Conservation (phyloP, 2,888 invertebrate species). For the Leptinotarsa juncta region DNA sequence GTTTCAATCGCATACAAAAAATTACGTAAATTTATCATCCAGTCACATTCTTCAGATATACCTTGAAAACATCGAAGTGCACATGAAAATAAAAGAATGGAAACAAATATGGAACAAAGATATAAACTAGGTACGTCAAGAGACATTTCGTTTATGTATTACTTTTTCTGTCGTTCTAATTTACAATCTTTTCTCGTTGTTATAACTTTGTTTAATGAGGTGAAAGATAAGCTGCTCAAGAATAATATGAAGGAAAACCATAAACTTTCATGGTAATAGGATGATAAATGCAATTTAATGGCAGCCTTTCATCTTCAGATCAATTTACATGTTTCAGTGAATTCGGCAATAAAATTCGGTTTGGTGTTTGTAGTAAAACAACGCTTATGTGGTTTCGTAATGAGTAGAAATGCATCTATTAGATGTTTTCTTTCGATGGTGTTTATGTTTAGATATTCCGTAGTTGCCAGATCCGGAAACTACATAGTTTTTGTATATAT, state of each 20-base stretch:
- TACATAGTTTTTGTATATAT: too few species aligned
- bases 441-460: too few species aligned
- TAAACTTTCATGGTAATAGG: conserved; percentile 40
- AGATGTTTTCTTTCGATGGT: too few species aligned
- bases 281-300: conserved; percentile 32
- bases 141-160: background rate
- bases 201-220: conserved; percentile 42
- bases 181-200: conserved; percentile 28
- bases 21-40: too few species aligned
- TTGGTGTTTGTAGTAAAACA: background rate
- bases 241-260: conserved; percentile 33
- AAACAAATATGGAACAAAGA: too few species aligned
- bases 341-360: background rate
- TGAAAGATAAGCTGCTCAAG: conserved; percentile 39
- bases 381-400: too few species aligned
- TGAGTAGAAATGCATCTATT: too few species aligned
- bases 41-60: too few species aligned
- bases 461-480: too few species aligned
- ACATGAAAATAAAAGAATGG: too few species aligned
- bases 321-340: conserved; percentile 27
- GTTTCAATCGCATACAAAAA: too few species aligned
- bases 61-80: too few species aligned
- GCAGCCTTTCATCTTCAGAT: conserved; percentile 27
- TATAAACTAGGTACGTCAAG: background rate
- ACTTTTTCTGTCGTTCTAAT: conserved; percentile 26